Evolutionary conservation across 1,140 invertebrate genomes (phyloP).

Genomic region (Achatina immaculata): DNA sequence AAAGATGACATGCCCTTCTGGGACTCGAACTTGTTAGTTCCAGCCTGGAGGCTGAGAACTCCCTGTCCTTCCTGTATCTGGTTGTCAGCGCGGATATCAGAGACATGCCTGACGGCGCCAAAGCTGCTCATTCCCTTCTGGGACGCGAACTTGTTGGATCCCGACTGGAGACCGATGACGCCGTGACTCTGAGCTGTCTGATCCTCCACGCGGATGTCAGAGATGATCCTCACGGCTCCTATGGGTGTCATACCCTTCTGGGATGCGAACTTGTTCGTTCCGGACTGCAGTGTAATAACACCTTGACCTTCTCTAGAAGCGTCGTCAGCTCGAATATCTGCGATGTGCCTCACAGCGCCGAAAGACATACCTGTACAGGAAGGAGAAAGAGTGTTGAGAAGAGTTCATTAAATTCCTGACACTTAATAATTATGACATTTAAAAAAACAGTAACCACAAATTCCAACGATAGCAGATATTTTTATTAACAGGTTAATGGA

Average conservation of each 20-base stretch:
- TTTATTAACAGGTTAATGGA: no score
- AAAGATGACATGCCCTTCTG: not conserved
- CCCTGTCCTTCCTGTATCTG: not conserved
- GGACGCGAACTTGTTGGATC: not conserved
- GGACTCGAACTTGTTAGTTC: not conserved
- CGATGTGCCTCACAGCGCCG: not conserved
- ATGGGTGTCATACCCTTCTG: not conserved
- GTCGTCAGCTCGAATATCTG: not conserved
- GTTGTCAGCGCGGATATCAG: not conserved
- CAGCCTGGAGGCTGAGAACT: not conserved
- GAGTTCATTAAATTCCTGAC: no score
- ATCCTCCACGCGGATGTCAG: not conserved
- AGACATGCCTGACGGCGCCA: not conserved
- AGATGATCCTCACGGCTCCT: not conserved
- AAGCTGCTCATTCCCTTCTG: not conserved
- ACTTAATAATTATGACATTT: no score
- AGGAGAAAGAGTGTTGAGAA: no score
- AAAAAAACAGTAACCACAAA: no score
- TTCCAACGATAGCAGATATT: no score
- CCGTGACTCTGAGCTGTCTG: not conserved
- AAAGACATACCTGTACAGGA: conserved; percentile 10
- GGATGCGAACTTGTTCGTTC: not conserved
- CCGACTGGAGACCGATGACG: not conserved
- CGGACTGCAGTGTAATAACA: not conserved
- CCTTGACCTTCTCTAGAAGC: not conserved